These are phyloP conservation scores for Chymomyza caudatula DNA, from an alignment of 2,888 invertebrate genomes.

Conservation along the genomic window DNA sequence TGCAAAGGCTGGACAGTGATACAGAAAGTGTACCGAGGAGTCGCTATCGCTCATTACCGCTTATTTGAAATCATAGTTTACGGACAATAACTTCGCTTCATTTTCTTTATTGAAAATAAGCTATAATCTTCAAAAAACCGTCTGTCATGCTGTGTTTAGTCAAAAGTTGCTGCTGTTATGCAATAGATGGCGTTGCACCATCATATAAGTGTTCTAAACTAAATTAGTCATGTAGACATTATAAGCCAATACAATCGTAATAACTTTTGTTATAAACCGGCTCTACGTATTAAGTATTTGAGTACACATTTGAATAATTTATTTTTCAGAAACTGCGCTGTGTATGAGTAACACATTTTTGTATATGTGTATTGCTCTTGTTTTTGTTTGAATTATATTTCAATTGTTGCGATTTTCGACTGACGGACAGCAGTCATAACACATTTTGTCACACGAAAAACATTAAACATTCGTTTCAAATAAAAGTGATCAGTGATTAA, in stretches of 20 bases:
- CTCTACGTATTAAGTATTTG: background rate
- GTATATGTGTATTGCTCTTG: background rate
- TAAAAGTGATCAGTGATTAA: constrained; percentile 9
- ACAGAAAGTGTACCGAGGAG: too few species aligned
- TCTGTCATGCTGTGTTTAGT: background rate
- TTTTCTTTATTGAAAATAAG: too few species aligned
- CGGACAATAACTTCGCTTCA: too few species aligned
- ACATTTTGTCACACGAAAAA: constrained; percentile 5
- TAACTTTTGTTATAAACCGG: background rate
- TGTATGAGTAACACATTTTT: constrained; percentile 18
- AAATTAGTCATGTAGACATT: background rate
- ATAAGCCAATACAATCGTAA: background rate
- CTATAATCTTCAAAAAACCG: background rate
- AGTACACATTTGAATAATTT: constrained; percentile 12
- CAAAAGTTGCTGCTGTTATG: too few species aligned
- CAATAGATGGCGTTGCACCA: background rate
- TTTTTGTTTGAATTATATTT: constrained; percentile 2
- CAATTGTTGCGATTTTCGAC: constrained; percentile 7
- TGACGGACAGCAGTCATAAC: background rate
- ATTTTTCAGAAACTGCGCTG: constrained; percentile 15
- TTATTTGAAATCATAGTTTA: too few species aligned
- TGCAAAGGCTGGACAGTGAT: too few species aligned
- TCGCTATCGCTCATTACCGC: too few species aligned
- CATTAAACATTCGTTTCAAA: constrained; percentile 8
- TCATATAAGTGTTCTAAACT: background rate